phyloP scores from a whole-genome alignment of 2,888 invertebrate genomes.

The Drosophila mettleri region DNA sequence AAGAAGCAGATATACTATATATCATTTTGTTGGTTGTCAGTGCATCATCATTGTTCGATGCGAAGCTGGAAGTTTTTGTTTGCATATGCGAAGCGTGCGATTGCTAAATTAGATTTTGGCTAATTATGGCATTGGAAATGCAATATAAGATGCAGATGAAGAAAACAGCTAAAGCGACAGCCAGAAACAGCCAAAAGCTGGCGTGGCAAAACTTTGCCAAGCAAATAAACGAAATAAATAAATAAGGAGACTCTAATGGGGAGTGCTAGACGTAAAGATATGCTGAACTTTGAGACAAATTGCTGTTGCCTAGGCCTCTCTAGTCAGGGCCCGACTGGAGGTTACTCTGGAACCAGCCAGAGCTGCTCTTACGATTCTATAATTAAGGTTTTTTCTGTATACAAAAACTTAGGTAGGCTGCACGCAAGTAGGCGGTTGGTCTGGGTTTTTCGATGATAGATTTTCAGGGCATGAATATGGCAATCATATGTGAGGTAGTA shows the following conservation, averaged over 20 bases:
- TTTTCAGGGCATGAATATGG: no score
- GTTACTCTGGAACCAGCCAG: background rate
- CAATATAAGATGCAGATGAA: slow-evolving; percentile 29
- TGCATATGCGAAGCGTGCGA: slow-evolving; percentile 53
- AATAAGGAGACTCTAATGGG: background rate
- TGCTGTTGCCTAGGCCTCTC: background rate
- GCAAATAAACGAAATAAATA: slow-evolving; percentile 40
- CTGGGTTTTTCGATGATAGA: no score
- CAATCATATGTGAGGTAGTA: no score
- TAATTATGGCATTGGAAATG: slow-evolving; percentile 76
- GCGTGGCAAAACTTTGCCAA: slow-evolving; percentile 39
- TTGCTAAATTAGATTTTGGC: slow-evolving; percentile 73
- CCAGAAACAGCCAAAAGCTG: slow-evolving; percentile 38
- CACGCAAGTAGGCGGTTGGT: no score
- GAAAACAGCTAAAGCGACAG: slow-evolving; percentile 12
- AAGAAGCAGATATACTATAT: background rate
- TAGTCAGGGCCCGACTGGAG: background rate
- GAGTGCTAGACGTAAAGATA: background rate
- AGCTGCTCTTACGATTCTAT: no score
- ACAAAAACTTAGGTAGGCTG: no score
- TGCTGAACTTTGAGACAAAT: background rate
- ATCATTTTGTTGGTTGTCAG: slow-evolving; percentile 9
- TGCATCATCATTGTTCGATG: slow-evolving; percentile 53
- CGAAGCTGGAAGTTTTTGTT: slow-evolving; percentile 24
- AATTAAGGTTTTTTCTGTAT: no score